phyloP scores from a whole-genome alignment of 1,140 invertebrate genomes.

The Eueides isabella region DNA sequence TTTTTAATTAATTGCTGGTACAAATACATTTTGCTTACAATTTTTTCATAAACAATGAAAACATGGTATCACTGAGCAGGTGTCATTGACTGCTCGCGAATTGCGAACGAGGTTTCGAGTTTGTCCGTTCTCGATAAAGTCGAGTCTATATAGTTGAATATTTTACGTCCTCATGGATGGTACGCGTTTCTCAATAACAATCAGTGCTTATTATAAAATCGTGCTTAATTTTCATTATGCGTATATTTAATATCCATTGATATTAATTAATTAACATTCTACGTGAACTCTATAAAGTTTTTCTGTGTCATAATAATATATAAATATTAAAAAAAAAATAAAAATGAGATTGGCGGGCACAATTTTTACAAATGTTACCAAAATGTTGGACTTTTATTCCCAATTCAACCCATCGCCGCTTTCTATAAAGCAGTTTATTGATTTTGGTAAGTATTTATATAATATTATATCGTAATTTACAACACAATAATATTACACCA shows the following conservation, averaged over 20 bases:
- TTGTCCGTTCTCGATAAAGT: background rate
- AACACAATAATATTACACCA: too few species aligned
- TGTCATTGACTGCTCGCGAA: slow-evolving; percentile 9
- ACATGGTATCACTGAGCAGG: slow-evolving; percentile 1
- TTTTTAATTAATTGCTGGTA: too few species aligned
- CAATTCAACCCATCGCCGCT: slow-evolving; percentile 97
- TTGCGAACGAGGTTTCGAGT: slow-evolving; percentile 2
- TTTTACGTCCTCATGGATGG: slow-evolving; percentile 23
- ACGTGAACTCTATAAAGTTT: slow-evolving; percentile 2
- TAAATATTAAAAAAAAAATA: slow-evolving; percentile 27
- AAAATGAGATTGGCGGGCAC: slow-evolving; percentile 83
- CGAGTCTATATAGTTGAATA: slow-evolving; percentile 20
- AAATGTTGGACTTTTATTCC: slow-evolving; percentile 97
- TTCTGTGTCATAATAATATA: slow-evolving; percentile 15
- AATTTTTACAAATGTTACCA: slow-evolving; percentile 84
- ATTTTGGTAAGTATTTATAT: slow-evolving; percentile 92
- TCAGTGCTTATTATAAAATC: slow-evolving; percentile 28
- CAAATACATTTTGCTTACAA: background rate
- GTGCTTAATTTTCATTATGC: slow-evolving; percentile 38
- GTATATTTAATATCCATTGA: slow-evolving; percentile 34
- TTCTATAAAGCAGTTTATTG: slow-evolving; percentile 98
- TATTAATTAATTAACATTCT: slow-evolving; percentile 6
- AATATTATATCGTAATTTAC: slow-evolving; percentile 9
- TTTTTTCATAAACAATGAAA: background rate
- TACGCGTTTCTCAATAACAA: slow-evolving; percentile 16